Evolutionary conservation across 2,113 vertebrate genomes (phyloP).

Genomic region (Pelobates fuscus): DNA sequence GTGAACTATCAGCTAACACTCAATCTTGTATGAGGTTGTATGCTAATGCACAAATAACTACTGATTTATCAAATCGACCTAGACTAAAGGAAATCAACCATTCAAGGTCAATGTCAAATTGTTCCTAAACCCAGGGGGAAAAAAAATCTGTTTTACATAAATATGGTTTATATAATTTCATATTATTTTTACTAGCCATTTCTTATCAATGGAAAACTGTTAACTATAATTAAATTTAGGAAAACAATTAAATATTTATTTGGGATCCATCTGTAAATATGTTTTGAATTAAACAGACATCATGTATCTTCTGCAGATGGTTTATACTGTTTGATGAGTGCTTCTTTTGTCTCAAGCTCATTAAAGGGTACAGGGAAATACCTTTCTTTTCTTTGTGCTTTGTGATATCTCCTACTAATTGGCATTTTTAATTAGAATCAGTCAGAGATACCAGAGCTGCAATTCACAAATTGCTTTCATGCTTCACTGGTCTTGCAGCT

Average conservation of each 20-base stretch:
- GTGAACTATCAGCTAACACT: no score
- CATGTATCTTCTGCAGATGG: slow-evolving; percentile 8
- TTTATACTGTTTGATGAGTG: no score
- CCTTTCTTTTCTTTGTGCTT: neutral
- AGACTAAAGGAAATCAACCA: no score
- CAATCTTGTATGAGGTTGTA: no score
- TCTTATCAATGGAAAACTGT: neutral
- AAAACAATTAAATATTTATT: no score
- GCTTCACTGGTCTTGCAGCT: slow-evolving; percentile 4
- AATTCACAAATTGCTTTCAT: slow-evolving; percentile 40
- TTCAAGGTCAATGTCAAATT: no score
- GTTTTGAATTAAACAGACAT: neutral
- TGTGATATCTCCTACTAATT: slow-evolving; percentile 36
- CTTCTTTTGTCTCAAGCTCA: slow-evolving; percentile 3
- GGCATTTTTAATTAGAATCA: slow-evolving; percentile 45
- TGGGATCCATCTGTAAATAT: neutral
- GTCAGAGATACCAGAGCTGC: slow-evolving; percentile 30
- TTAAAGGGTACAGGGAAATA: slow-evolving; percentile 10
- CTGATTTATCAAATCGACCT: no score
- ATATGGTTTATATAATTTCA: no score
- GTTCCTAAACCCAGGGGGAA: no score
- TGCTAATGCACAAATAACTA: no score
- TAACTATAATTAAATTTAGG: neutral
- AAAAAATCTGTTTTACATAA: no score
- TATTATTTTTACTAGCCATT: no score